A percentile compares a stretch with the other conserved stretches of the same genome.
These are phyloP conservation scores for Ptilodon capucinus DNA, from an alignment of 2,888 invertebrate species.

Conservation along the genomic window DNA sequence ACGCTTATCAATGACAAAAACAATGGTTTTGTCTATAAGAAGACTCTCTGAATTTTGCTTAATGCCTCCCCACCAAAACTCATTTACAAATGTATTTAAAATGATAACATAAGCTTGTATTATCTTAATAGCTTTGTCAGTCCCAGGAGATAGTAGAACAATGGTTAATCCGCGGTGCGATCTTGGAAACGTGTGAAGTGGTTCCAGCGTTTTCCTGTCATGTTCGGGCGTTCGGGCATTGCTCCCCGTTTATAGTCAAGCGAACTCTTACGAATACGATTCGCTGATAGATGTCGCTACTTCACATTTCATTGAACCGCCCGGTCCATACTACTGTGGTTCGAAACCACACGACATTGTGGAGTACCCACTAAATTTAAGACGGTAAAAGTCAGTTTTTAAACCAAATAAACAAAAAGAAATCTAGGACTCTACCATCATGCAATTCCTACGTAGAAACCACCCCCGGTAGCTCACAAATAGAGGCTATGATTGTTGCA, in stretches of 20 bases:
- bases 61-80: not conserved
- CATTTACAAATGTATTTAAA: not conserved
- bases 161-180: not conserved
- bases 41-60: not conserved
- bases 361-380: too few species aligned
- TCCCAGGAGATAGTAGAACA: not conserved
- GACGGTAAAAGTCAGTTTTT: too few species aligned
- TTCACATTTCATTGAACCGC: not conserved
- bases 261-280: not conserved
- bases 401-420: too few species aligned
- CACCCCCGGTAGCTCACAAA: too few species aligned
- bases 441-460: too few species aligned
- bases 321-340: not conserved
- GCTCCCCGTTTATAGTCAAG: constrained; percentile 18
- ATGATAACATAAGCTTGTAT: not conserved
- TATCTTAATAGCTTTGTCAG: not conserved
- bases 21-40: too few species aligned
- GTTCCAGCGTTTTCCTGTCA: constrained; percentile 24
- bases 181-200: constrained; percentile 7
- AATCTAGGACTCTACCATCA: too few species aligned
- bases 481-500: too few species aligned
- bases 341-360: not conserved
- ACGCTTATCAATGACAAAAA: too few species aligned
- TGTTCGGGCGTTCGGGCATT: constrained; percentile 26
- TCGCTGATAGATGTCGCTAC: too few species aligned